Conservation (phyloP, 2,797 vertebrate species). For the Hoplostethus mediterraneus region DNA sequence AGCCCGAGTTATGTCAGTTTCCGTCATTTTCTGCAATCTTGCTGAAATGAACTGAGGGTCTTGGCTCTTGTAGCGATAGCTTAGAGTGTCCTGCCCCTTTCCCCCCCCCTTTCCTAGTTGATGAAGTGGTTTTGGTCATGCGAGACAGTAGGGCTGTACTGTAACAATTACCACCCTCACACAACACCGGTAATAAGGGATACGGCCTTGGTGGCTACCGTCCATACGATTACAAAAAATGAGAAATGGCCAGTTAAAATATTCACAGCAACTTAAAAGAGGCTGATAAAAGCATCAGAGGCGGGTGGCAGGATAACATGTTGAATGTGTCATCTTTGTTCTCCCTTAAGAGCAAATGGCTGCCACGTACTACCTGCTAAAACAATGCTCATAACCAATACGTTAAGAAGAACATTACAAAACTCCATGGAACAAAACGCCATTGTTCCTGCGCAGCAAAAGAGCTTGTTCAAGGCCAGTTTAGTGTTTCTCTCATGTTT, state of each 20-base stretch:
- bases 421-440: constrained; percentile 41
- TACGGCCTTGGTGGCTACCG: too few species aligned
- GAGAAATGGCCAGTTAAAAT: not conserved
- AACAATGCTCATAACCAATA: constrained; percentile 40
- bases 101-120: too few species aligned
- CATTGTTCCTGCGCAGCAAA: constrained; percentile 35
- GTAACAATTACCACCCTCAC: too few species aligned
- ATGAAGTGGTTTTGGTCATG: too few species aligned
- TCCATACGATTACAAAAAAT: not conserved
- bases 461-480: constrained; percentile 11
- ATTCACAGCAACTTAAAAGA: not conserved
- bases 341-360: constrained; percentile 15
- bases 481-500: constrained; percentile 25
- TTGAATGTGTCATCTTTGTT: constrained; percentile 12
- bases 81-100: too few species aligned
- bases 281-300: not conserved
- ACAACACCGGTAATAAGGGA: too few species aligned
- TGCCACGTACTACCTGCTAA: constrained; percentile 11
- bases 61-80: too few species aligned
- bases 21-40: too few species aligned
- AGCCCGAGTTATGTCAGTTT: too few species aligned
- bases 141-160: too few species aligned
- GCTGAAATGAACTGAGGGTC: too few species aligned
- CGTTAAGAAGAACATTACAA: constrained; percentile 39
- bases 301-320: not conserved